Evolutionary conservation across 1,140 invertebrate species (phyloP), one percentile per base, ranked within the genome.

Genomic region (Sycophaga agraensis): DNA sequence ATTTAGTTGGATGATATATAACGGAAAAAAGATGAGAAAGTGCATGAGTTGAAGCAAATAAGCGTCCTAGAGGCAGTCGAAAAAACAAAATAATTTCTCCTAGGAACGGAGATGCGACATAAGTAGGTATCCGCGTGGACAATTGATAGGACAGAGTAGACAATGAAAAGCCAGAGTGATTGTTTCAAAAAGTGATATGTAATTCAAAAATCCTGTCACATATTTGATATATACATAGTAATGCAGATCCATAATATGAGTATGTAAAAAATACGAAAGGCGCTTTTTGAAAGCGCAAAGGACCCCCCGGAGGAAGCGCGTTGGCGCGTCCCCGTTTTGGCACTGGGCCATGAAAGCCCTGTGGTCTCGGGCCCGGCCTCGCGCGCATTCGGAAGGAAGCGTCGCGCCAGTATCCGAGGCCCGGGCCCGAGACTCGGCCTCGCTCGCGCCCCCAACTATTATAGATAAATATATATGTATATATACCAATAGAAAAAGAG

Each of bases 181-280:
- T 67, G 62, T 55, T 66, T 70, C 57, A 70, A 70, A 70, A 70
- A 70, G 49, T 66, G 59, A 63, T 65, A 60, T 68, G 40, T 70
- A 70, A 70, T 64, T 51, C 42, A 46, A 35, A 56, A 65, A 26
- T 66, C 48, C 65, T 50, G n/a, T 64, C 43, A 51, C 43, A 66
- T 66, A 39, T 59, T 61, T n/a, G n/a, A 56, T 62, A 34, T 69
- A 69, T 56, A 60, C 53, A 59, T 58, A 67, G 2, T 45, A 51
- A 46, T 46, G 51, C 45, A 65, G 59, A 48, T 53, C 31, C 37
- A 21, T 69, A 60, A 63, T 46, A 64, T 64, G 51, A 59, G 66
- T 63, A 66, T 71, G 70, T 73, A 72, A 72, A 73, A n/a, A 73
- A 70, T 71, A 67, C 66, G 69, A 73, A 68, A 57, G 55, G 61